phyloP scores from a whole-genome alignment of 1,140 invertebrate genomes.

The Achroia grisella region DNA sequence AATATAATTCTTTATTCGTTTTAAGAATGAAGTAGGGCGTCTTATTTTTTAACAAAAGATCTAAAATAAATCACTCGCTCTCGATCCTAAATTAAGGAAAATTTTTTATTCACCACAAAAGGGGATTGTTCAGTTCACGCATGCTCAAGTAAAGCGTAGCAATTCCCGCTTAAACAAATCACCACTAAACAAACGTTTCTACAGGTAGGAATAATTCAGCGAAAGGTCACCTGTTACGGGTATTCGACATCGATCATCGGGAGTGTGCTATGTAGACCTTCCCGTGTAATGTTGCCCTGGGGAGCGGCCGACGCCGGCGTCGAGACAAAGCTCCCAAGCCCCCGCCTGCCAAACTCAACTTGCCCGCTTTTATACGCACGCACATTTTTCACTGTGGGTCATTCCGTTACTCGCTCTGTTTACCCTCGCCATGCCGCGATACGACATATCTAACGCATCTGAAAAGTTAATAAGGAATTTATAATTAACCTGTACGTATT shows the following conservation, averaged over 20 bases:
- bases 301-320: conserved; percentile 39
- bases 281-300: conserved; percentile 61
- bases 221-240: conserved; percentile 69
- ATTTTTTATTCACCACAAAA: conserved; percentile 41
- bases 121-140: conserved; percentile 27
- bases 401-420: conserved; percentile 15
- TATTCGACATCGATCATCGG: conserved; percentile 69
- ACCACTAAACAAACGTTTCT: conserved; percentile 65
- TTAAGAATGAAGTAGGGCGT: too few species aligned
- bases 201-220: conserved; percentile 66
- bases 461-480: conserved; percentile 57
- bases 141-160: conserved; percentile 40
- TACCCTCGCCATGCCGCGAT: conserved; percentile 14
- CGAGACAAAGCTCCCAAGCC: conserved; percentile 51
- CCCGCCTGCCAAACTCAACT: conserved; percentile 46
- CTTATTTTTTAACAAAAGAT: too few species aligned
- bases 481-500: conserved; percentile 40
- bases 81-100: conserved; percentile 24
- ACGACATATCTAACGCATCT: conserved; percentile 30
- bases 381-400: conserved; percentile 37
- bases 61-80: conserved; percentile 1
- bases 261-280: conserved; percentile 55
- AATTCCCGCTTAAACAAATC: conserved; percentile 63
- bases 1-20: too few species aligned
- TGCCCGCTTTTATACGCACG: conserved; percentile 42